phyloP scores from a whole-genome alignment of 2,888 invertebrate genomes.

The Neoitamus cyanurus region DNA sequence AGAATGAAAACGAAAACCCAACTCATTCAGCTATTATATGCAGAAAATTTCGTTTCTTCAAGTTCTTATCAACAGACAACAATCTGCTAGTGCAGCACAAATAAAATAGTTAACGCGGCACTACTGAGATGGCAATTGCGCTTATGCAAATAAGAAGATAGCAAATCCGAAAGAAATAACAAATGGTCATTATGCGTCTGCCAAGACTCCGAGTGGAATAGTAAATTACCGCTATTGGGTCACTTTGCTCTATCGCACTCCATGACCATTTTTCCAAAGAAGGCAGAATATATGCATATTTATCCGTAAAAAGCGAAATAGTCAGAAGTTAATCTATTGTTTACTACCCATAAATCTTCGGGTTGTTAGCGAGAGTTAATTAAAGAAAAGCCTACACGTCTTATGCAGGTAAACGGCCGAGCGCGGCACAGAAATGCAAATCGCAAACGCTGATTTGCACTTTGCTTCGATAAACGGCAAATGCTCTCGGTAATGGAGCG shows the following conservation, averaged over 20 bases:
- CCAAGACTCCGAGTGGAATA: not conserved
- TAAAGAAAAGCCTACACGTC: constrained; percentile 5
- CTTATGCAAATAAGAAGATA: not conserved
- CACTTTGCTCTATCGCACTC: not conserved
- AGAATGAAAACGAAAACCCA: no score
- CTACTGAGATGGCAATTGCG: not conserved
- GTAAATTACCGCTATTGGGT: not conserved
- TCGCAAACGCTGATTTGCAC: not conserved
- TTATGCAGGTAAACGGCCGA: not conserved
- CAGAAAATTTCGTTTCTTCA: no score
- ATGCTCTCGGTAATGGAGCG: not conserved
- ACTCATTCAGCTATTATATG: no score
- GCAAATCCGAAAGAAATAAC: not conserved
- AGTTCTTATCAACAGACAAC: not conserved
- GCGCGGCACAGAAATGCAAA: constrained; percentile 1
- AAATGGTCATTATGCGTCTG: not conserved
- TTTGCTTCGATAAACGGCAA: not conserved
- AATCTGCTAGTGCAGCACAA: not conserved
- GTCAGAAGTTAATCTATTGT: not conserved
- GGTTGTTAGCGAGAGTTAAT: not conserved
- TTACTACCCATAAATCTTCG: not conserved
- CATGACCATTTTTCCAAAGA: not conserved
- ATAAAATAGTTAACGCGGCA: not conserved
- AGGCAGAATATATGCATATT: not conserved
- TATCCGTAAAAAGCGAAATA: not conserved